Evolutionary conservation across 2,888 invertebrate species (phyloP).

Genomic region (Rotaria socialis): DNA sequence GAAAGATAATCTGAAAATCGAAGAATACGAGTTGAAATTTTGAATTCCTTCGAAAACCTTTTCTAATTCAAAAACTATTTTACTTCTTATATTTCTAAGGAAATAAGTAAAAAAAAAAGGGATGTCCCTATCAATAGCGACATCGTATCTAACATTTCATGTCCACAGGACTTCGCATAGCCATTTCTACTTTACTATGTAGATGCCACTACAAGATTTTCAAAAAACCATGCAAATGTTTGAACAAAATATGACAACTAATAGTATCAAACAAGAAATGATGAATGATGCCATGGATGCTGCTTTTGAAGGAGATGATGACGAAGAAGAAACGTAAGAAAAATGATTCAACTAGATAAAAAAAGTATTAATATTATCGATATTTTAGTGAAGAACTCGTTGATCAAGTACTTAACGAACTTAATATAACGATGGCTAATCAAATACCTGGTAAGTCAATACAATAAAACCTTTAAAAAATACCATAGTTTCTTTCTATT

Average conservation of each 20-base stretch:
- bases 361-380: slow-evolving; percentile 62
- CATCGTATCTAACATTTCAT: too few species aligned
- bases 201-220: slow-evolving; percentile 92
- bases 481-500: neutral
- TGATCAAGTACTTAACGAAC: slow-evolving; percentile 89
- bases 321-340: slow-evolving; percentile 84
- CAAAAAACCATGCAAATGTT: slow-evolving; percentile 89
- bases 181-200: slow-evolving; percentile 47
- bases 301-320: slow-evolving; percentile 94
- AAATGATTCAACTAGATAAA: neutral
- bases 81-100: too few species aligned
- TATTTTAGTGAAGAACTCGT: slow-evolving; percentile 73
- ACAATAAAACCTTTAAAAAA: neutral
- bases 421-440: slow-evolving; percentile 88
- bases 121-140: too few species aligned
- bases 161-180: too few species aligned
- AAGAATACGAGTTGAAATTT: too few species aligned
- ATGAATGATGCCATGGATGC: slow-evolving; percentile 99
- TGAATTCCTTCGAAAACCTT: too few species aligned
- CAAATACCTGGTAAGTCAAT: slow-evolving; percentile 59
- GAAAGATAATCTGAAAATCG: too few species aligned
- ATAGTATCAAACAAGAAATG: slow-evolving; percentile 99
- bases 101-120: too few species aligned
- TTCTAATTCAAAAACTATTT: too few species aligned
- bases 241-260: slow-evolving; percentile 97